A percentile compares a stretch with the other conserved stretches of the same genome.
phyloP scores from a whole-genome alignment of 1,140 invertebrate species.

The Psix sp. region DNA sequence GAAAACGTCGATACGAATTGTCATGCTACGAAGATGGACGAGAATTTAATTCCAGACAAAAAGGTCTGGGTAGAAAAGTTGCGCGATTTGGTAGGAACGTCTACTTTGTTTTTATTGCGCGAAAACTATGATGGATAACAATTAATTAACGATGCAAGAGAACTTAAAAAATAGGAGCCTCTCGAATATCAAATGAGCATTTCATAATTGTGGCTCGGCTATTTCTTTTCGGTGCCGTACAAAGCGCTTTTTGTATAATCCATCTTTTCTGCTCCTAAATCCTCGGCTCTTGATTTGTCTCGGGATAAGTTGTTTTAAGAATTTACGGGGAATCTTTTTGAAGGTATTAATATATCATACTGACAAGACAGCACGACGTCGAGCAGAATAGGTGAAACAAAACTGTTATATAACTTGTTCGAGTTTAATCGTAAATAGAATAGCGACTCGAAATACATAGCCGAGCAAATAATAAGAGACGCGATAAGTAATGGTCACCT shows the following conservation, averaged over 20 bases:
- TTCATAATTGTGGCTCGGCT: constrained; percentile 8
- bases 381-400: constrained; percentile 29
- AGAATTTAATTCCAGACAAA: constrained; percentile 21
- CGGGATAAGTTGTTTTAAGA: constrained; percentile 29
- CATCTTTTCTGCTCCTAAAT: constrained; percentile 14
- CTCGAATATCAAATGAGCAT: background rate
- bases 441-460: no score
- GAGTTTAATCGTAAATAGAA: constrained; percentile 7
- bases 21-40: constrained; percentile 13
- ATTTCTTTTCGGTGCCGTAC: constrained; percentile 16
- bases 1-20: constrained; percentile 25
- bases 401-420: constrained; percentile 36
- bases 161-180: no score
- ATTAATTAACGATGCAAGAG: background rate
- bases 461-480: constrained; percentile 8
- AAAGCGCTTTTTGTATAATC: background rate
- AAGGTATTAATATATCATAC: constrained; percentile 43
- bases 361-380: constrained; percentile 19
- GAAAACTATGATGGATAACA: no score
- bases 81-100: no score
- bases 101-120: no score
- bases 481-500: constrained; percentile 40
- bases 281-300: constrained; percentile 24
- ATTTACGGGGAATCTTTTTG: constrained; percentile 30
- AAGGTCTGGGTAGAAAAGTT: no score